phyloP scores from a whole-genome alignment of 2,888 invertebrate species.

The Acrobasis suavella region DNA sequence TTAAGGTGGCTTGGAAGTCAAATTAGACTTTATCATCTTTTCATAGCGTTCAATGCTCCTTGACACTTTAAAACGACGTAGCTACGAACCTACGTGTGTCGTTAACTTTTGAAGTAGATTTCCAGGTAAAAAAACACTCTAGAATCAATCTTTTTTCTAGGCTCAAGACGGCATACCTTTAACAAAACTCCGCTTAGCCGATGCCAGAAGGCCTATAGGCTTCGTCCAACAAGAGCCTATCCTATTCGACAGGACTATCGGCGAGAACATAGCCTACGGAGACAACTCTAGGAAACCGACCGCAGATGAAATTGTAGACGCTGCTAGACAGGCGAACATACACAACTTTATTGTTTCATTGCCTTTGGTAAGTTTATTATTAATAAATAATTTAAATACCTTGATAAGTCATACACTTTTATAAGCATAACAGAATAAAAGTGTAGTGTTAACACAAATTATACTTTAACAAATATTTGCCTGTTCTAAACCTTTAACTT shows the following conservation, averaged over 20 bases:
- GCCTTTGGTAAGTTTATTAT: constrained; percentile 84
- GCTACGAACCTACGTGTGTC: no score
- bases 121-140: no score
- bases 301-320: constrained; percentile 88
- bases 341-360: constrained; percentile 90
- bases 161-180: constrained; percentile 78
- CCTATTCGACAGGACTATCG: constrained; percentile 93
- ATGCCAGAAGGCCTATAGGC: constrained; percentile 90
- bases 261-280: constrained; percentile 96
- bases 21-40: no score
- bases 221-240: constrained; percentile 96
- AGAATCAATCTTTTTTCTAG: constrained; percentile 42
- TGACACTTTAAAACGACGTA: no score
- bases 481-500: no score
- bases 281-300: constrained; percentile 86
- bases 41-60: no score
- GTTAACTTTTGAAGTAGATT: no score
- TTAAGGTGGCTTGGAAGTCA: no score
- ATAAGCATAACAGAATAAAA: no score
- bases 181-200: constrained; percentile 76
- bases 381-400: background rate
- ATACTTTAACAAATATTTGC: no score
- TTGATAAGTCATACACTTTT: no score
- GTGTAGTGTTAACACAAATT: no score
- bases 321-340: constrained; percentile 92